phyloP scores from a whole-genome alignment of 2,113 vertebrate genomes.

The Syngnathus floridae region DNA sequence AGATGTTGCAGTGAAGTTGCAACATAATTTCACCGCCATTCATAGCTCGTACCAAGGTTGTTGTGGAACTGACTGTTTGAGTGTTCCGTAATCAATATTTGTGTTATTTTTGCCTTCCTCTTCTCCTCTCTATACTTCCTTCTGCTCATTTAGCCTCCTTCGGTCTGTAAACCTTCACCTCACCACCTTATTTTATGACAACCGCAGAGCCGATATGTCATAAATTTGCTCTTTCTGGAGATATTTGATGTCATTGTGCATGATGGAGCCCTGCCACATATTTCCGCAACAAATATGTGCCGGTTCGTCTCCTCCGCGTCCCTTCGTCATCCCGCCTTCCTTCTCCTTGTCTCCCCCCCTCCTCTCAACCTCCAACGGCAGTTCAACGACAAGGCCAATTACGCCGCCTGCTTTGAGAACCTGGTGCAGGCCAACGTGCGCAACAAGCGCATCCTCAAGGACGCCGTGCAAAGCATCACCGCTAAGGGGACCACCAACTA shows the following conservation, averaged over 20 bases:
- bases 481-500: slow-evolving; percentile 95
- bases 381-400: slow-evolving; percentile 86
- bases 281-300: slow-evolving; percentile 62
- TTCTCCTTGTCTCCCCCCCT: slow-evolving; percentile 44
- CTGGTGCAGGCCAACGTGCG: slow-evolving; percentile 97
- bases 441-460: slow-evolving; percentile 91
- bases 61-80: background rate
- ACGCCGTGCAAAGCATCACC: slow-evolving; percentile 82
- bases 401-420: slow-evolving; percentile 86
- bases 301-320: slow-evolving; percentile 53
- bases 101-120: slow-evolving; percentile 35
- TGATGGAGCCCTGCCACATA: slow-evolving; percentile 52
- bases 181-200: background rate
- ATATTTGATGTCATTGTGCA: background rate
- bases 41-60: no score
- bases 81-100: slow-evolving; percentile 26
- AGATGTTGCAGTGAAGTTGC: no score
- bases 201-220: background rate
- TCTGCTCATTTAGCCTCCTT: slow-evolving; percentile 54
- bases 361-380: slow-evolving; percentile 51
- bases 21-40: no score
- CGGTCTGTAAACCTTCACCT: slow-evolving; percentile 51
- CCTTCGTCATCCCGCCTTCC: slow-evolving; percentile 33
- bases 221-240: background rate
- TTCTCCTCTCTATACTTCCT: slow-evolving; percentile 50